Conservation (phyloP, 2,113 vertebrate genomes). For the Microtus richardsoni region DNA sequence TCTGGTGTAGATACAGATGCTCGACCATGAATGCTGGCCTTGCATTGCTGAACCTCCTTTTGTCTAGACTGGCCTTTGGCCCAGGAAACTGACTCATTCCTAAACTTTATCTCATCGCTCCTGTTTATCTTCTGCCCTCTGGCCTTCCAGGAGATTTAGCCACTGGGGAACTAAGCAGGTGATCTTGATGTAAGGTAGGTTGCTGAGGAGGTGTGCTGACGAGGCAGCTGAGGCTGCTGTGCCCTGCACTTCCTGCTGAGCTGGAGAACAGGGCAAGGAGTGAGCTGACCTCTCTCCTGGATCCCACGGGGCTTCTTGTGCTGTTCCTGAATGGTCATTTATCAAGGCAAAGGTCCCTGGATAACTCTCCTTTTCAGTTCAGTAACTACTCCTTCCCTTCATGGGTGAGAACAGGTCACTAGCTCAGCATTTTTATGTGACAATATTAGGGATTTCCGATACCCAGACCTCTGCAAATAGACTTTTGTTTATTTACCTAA, state of each 20-base stretch:
- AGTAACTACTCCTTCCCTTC: not conserved
- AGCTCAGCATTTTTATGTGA: not conserved
- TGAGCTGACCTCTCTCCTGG: not conserved
- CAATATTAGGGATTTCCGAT: not conserved
- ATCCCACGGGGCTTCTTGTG: not conserved
- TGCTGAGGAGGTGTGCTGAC: not conserved
- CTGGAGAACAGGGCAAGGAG: not conserved
- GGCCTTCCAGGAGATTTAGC: not conserved
- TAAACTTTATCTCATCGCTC: not conserved
- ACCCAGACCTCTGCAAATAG: conserved; percentile 43
- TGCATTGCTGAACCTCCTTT: not conserved
- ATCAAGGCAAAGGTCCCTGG: not conserved
- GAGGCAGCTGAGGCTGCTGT: not conserved
- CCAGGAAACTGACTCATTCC: conserved; percentile 12
- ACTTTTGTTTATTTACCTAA: conserved; percentile 32
- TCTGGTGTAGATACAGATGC: not conserved
- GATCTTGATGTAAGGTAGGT: not conserved
- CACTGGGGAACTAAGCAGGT: not conserved
- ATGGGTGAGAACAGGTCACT: not conserved
- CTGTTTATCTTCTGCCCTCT: not conserved
- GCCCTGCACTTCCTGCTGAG: not conserved
- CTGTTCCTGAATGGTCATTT: not conserved
- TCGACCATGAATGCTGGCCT: not conserved
- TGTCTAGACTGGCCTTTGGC: conserved; percentile 4
- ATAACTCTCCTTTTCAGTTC: not conserved